phyloP scores from a whole-genome alignment of 2,888 invertebrate species.

The Pecten maximus region DNA sequence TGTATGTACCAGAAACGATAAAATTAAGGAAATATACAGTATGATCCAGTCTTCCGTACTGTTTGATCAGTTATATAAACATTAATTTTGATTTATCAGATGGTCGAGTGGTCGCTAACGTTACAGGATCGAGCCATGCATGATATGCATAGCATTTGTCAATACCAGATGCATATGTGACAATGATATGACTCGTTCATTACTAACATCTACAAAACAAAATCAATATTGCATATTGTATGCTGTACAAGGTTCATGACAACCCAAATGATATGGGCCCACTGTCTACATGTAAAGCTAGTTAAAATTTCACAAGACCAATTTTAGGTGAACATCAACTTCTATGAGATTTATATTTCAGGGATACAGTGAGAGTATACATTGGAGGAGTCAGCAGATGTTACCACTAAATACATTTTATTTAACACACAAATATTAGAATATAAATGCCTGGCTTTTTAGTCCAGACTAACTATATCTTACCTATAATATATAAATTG shows the following conservation, averaged over 20 bases:
- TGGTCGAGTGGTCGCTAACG: not conserved
- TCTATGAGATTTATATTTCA: no score
- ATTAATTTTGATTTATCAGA: not conserved
- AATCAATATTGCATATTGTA: not conserved
- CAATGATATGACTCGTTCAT: not conserved
- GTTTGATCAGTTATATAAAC: not conserved
- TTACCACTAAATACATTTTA: no score
- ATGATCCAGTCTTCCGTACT: not conserved
- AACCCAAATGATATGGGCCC: not conserved
- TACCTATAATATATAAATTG: no score
- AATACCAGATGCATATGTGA: not conserved
- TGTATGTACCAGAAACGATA: not conserved
- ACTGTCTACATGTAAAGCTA: no score
- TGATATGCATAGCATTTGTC: conserved; percentile 5
- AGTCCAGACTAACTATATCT: no score
- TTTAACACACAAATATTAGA: no score
- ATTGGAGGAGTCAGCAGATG: no score
- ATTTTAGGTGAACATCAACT: no score
- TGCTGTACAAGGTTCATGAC: not conserved
- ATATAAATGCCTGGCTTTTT: no score
- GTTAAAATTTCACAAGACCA: no score
- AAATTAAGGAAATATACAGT: not conserved
- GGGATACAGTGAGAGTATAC: no score
- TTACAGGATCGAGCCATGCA: not conserved
- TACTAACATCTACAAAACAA: not conserved